Conservation (phyloP, 2,888 invertebrate species). For the Chrysina gloriosa region DNA sequence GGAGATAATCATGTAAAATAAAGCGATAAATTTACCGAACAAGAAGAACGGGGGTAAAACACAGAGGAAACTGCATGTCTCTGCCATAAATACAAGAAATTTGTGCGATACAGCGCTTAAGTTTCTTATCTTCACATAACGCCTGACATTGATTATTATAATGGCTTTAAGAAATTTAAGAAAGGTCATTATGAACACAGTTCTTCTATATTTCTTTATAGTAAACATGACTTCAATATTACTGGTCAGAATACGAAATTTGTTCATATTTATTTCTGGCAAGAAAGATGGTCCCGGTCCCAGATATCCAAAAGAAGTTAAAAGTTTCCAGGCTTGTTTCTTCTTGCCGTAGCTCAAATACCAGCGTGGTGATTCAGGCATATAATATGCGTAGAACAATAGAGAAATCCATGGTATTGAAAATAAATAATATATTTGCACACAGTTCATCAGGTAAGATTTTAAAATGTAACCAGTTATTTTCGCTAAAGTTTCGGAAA, state of each 20-base stretch:
- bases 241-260: not conserved
- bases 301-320: no score
- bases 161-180: not conserved
- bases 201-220: slow-evolving; percentile 14
- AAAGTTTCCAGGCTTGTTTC: slow-evolving; percentile 33
- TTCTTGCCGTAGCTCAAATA: slow-evolving; percentile 39
- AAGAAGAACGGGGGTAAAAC: slow-evolving; percentile 35
- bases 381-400: slow-evolving; percentile 19
- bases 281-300: slow-evolving; percentile 24
- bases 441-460: not conserved
- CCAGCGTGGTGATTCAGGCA: slow-evolving; percentile 41
- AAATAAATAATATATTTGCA: not conserved
- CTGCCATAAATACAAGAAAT: slow-evolving; percentile 11
- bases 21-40: slow-evolving; percentile 28
- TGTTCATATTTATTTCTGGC: slow-evolving; percentile 6
- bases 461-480: slow-evolving; percentile 16
- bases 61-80: slow-evolving; percentile 30
- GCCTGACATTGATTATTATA: not conserved
- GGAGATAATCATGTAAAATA: slow-evolving; percentile 8
- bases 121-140: slow-evolving; percentile 15
- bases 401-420: slow-evolving; percentile 16
- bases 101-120: slow-evolving; percentile 16
- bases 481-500: not conserved
- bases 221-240: slow-evolving; percentile 24
- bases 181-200: not conserved